These are phyloP conservation scores for Sebastes fasciatus DNA, from an alignment of 2,113 vertebrate species.

Conservation along the genomic window DNA sequence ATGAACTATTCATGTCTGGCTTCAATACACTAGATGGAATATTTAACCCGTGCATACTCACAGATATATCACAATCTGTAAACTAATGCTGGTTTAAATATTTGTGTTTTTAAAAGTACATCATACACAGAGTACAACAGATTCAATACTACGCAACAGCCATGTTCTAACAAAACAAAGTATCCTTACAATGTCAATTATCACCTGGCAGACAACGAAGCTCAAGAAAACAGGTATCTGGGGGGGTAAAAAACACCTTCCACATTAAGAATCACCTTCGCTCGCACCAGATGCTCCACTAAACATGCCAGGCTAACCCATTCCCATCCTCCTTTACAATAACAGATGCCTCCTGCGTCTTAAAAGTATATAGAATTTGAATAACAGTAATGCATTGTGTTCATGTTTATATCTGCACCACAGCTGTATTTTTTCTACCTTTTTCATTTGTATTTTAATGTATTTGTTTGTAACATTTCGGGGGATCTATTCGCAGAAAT, in stretches of 20 bases:
- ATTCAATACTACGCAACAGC: neutral
- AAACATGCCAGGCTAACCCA: neutral
- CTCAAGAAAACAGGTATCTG: neutral
- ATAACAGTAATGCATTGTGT: neutral
- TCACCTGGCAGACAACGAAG: neutral
- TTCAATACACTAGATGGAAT: constrained; percentile 45
- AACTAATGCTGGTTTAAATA: constrained; percentile 31
- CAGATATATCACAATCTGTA: constrained; percentile 8
- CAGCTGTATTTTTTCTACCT: neutral
- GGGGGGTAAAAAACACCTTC: neutral
- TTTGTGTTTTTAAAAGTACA: constrained; percentile 15
- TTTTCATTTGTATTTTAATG: neutral
- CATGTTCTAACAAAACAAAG: neutral
- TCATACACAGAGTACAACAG: neutral
- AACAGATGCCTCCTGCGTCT: neutral
- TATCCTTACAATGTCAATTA: constrained; percentile 17
- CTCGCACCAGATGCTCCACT: constrained; percentile 2
- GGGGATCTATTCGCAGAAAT: too few relatives aligned
- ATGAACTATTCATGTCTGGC: constrained; percentile 67
- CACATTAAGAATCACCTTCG: neutral
- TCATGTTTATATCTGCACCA: neutral
- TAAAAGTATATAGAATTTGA: neutral
- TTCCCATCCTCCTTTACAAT: neutral
- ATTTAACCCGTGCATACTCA: constrained; percentile 14
- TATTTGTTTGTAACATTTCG: neutral